A percentile compares a stretch with the other conserved stretches of the same genome.
Evolutionary conservation across 2,797 vertebrate genomes (phyloP).

Genomic region (Anguilla obscura): DNA sequence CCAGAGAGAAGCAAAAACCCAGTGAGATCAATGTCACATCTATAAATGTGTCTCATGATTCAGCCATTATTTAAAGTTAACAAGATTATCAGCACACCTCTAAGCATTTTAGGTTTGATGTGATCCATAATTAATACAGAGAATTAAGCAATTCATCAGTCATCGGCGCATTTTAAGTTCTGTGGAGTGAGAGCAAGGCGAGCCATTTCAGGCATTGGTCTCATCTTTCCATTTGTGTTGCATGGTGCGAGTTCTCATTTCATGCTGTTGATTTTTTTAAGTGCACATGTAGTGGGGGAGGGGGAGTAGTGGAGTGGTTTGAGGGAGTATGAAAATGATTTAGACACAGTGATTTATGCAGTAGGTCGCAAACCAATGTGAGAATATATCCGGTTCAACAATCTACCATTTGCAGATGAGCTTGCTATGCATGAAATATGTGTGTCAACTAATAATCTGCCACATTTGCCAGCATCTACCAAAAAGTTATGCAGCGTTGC

Average conservation of each 20-base stretch:
- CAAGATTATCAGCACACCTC: not conserved
- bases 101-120: not conserved
- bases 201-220: not conserved
- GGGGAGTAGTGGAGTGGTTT: not conserved
- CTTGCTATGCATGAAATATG: too few species aligned
- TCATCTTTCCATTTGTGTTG: not conserved
- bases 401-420: not conserved
- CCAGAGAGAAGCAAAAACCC: not conserved
- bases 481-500: too few species aligned
- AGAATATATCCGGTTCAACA: not conserved
- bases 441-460: too few species aligned
- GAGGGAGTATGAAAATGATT: not conserved
- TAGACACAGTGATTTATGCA: not conserved
- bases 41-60: not conserved
- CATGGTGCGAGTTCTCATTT: not conserved
- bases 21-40: not conserved
- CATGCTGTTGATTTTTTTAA: not conserved
- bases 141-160: not conserved
- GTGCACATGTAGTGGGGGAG: not conserved
- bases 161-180: not conserved
- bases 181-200: not conserved
- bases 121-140: not conserved
- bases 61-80: not conserved
- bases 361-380: not conserved
- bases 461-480: too few species aligned